phyloP scores from a whole-genome alignment of 2,888 invertebrate species.

The Belgica antarctica region DNA sequence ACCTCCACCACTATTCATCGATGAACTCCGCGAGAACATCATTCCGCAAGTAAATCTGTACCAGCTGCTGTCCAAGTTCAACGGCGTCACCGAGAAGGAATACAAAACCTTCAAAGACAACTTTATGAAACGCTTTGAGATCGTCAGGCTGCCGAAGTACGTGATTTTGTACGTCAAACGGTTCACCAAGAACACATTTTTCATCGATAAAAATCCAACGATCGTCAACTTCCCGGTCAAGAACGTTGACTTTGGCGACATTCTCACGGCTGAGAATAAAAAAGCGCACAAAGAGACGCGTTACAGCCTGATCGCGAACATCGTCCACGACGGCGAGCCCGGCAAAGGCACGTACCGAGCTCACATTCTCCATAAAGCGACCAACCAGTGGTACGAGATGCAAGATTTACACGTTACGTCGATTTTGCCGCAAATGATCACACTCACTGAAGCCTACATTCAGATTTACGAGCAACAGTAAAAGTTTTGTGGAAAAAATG shows the following conservation, averaged over 20 bases:
- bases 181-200: constrained; percentile 98
- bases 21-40: constrained; percentile 96
- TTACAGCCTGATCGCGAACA: constrained; percentile 97
- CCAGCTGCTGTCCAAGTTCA: constrained; percentile 91
- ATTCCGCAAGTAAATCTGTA: constrained; percentile 97
- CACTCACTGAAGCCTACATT: constrained; percentile 97
- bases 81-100: constrained; percentile 92
- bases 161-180: constrained; percentile 95
- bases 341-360: constrained; percentile 91
- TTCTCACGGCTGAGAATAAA: constrained; percentile 80
- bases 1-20: constrained; percentile 94
- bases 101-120: constrained; percentile 99
- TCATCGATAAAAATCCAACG: constrained; percentile 98
- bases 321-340: constrained; percentile 97
- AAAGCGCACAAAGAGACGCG: constrained; percentile 76
- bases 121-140: constrained; percentile 93
- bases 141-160: constrained; percentile 89
- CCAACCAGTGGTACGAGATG: constrained; percentile 86
- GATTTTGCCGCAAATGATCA: constrained; percentile 99
- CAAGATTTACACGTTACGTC: constrained; percentile 98
- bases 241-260: constrained; percentile 95
- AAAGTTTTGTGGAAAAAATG: background rate
- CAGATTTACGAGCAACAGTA: constrained; percentile 69
- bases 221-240: constrained; percentile 99
- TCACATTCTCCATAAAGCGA: constrained; percentile 86